These are phyloP conservation scores for Sebastes cheni DNA, from an alignment of 2,797 vertebrate species.

Conservation along the genomic window DNA sequence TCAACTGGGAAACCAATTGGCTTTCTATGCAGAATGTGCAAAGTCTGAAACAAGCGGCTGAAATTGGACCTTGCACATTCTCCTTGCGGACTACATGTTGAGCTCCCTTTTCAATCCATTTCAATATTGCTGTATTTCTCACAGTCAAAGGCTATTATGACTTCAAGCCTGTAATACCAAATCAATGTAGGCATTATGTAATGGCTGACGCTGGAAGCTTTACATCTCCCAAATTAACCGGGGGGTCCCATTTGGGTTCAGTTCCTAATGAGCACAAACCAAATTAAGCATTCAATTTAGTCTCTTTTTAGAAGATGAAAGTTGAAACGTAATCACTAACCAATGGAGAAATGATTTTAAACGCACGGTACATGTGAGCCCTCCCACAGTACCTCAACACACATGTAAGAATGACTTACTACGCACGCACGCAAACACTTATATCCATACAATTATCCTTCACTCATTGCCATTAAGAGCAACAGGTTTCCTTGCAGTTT, in stretches of 20 bases:
- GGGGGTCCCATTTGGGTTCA: conserved; percentile 62
- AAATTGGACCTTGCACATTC: conserved; percentile 27
- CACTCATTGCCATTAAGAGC: conserved; percentile 19
- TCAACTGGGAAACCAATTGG: conserved; percentile 6
- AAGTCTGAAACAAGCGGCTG: conserved; percentile 34
- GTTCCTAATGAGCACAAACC: conserved; percentile 71
- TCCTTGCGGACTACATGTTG: conserved; percentile 34
- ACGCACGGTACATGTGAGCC: not conserved
- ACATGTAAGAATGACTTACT: not conserved
- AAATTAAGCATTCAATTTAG: conserved; percentile 76
- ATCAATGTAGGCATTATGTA: conserved; percentile 65
- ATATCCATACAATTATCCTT: conserved; percentile 14
- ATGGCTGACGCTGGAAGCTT: conserved; percentile 54
- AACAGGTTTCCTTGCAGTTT: conserved; percentile 46
- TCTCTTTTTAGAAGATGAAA: conserved; percentile 73
- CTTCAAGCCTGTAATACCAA: conserved; percentile 60
- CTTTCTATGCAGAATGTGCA: conserved; percentile 35
- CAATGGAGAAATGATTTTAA: conserved; percentile 57
- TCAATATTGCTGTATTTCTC: conserved; percentile 47
- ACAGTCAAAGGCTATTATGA: conserved; percentile 60
- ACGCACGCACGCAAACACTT: not conserved
- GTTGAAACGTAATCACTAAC: conserved; percentile 63
- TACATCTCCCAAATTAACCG: conserved; percentile 54
- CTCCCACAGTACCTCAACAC: not conserved
- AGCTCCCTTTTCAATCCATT: conserved; percentile 55